Evolutionary conservation across 2,113 vertebrate species (phyloP), one percentile per base, ranked within the genome.

Genomic region (Hyaena hyaena): DNA sequence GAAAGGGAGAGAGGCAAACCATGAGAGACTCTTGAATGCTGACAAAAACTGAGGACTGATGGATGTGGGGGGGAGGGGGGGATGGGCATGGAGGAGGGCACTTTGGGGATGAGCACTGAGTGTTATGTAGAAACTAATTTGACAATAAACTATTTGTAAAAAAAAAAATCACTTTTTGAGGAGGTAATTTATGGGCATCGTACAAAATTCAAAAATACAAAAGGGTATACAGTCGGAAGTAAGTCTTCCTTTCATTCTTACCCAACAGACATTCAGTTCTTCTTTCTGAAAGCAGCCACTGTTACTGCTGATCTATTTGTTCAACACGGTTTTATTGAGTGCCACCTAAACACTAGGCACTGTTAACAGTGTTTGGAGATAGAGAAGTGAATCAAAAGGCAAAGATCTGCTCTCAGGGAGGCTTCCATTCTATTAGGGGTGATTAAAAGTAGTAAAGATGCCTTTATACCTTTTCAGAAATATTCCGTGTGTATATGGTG

Each of bases 391-490:
- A 92, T 28, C 81, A 74, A 85, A 28, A 80, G 43, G 45, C 69
- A 45, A 85, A 88, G 79, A 63, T 68, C 4, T 55, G 14, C 33
- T 24, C 31, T 39, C 19, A 45, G 61, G 48, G 63, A 61, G 17
- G 19, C 19, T 66, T 87, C 50, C 28, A 19, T 88, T 90, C 16
- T 83, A 3, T 26, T 31, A 31, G 66, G 21, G 24, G 39, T 84
- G 31, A 88, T 68, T 87, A 69, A 93, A 79, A 95, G n/a, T 71
- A 83, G 65, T 90, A 23, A 58, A 76, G 48, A 61, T 74, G 50
- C 69, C 26, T 82, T 0, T 71, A 7, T 97, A 77, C 71, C n/a
- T 87, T 82, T 93, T 83, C 65, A 91, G 74, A 96, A 93, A 83
- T 66, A 79, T 11, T 61, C 8, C 19, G 0, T 65, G 19, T 77